phyloP scores from a whole-genome alignment of 2,113 vertebrate genomes.

The Siphamia tubifer region DNA sequence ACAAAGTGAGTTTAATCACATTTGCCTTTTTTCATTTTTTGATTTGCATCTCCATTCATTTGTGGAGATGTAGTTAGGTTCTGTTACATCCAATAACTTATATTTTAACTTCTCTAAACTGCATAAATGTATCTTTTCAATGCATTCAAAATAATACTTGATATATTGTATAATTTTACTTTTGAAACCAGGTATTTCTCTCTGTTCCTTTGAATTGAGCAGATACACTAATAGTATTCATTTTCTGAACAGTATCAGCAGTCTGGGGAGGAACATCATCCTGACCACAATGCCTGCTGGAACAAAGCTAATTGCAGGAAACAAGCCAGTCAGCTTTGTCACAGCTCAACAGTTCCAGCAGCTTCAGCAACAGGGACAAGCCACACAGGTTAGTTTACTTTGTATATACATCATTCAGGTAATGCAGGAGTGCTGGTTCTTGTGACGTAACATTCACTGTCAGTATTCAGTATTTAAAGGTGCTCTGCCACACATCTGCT shows the following conservation, averaged over 20 bases:
- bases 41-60: no score
- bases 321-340: slow-evolving; percentile 97
- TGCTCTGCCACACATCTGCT: no score
- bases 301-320: slow-evolving; percentile 94
- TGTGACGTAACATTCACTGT: no score
- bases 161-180: not conserved
- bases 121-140: not conserved
- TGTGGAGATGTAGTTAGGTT: no score
- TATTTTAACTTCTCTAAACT: not conserved
- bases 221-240: not conserved
- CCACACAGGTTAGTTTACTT: slow-evolving; percentile 86
- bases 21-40: not conserved
- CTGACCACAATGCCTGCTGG: slow-evolving; percentile 97
- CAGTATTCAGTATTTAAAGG: no score
- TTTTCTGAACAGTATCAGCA: slow-evolving; percentile 83
- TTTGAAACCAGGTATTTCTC: no score
- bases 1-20: slow-evolving; percentile 85
- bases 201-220: not conserved
- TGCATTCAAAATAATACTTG: not conserved
- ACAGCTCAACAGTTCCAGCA: slow-evolving; percentile 97
- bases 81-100: no score
- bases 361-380: slow-evolving; percentile 97
- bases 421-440: no score
- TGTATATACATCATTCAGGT: not conserved
- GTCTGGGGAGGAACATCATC: slow-evolving; percentile 95